Evolutionary conservation across 2,888 invertebrate genomes (phyloP), one percentile per base, ranked within the genome.

Genomic region (Athalia circularis): DNA sequence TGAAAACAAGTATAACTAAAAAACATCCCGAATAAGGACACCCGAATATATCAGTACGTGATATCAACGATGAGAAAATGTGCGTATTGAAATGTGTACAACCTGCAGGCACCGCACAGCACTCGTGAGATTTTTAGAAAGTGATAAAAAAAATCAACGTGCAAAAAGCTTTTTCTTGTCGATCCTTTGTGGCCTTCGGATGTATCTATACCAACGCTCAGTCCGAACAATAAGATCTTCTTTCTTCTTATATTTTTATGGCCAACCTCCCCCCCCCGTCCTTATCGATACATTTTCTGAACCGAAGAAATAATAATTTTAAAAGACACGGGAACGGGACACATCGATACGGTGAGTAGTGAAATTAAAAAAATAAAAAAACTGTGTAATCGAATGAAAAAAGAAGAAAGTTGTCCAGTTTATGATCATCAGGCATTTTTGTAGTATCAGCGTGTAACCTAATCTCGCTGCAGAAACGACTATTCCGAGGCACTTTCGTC

Each of bases 151-250:
- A 75, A 75, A 75, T 74, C 62, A n/a, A 75, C 29, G 62, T 15
- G 62, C 50, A 13, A 62, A 75, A 75, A 75, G 75, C 75, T 62
- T 75, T 62, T 50, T 62, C 75, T 64, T 75, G 75, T 75, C 75
- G 62, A 47, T 52, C 13, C 75, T 43, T 54, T 29, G 29, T 45
- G 43, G 15, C 48, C 75, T 64, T 64, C n/a, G 48, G 75, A 61
- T 75, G 11, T 75, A 29, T 52, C 75, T 47, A 15, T 59, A 59
- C 57, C 59, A 29, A 29, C 29, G 29, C 29, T 29, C 62, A 43
- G 5, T 59, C 72, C 47, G 45, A 13, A 72, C 59, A 64, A 62
- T 75, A 50, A 75, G 75, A 62, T 43, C 64, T 62, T 9, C 75
- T 50, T 75, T 52, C 62, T 61, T n/a, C 62, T 64, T 64, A 48